These are phyloP conservation scores for Cremastinae sp. DNA, from an alignment of 2,888 invertebrate genomes.

Conservation along the genomic window DNA sequence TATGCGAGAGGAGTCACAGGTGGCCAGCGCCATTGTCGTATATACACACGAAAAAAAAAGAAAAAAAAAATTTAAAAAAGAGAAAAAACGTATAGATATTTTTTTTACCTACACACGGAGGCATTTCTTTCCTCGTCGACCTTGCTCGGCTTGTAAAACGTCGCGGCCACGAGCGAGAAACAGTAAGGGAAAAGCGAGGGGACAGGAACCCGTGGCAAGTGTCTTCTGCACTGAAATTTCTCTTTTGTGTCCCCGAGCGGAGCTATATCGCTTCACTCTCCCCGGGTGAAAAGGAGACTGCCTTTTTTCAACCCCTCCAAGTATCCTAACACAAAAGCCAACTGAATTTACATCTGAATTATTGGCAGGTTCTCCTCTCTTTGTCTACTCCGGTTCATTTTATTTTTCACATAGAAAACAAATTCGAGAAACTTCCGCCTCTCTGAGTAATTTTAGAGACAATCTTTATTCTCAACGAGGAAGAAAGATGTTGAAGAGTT, in stretches of 20 bases:
- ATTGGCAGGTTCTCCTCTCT: slow-evolving; percentile 4
- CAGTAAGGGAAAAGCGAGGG: background rate
- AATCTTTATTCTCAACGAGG: no score
- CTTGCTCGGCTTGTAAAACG: slow-evolving; percentile 37
- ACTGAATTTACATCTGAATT: slow-evolving; percentile 48
- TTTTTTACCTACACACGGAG: no score
- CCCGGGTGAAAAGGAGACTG: no score
- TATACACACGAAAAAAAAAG: slow-evolving; percentile 11
- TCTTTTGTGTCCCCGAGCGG: no score
- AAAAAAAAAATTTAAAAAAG: slow-evolving; percentile 18
- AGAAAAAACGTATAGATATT: background rate
- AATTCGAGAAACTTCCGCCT: no score
- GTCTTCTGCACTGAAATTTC: background rate
- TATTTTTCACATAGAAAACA: no score
- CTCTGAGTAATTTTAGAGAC: no score
- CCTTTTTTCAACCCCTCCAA: background rate
- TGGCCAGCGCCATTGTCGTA: slow-evolving; percentile 27
- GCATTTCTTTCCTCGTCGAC: slow-evolving; percentile 37
- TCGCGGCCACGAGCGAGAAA: slow-evolving; percentile 5
- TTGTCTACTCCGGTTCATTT: no score
- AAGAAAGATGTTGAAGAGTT: no score
- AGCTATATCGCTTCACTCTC: no score
- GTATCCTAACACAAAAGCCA: slow-evolving; percentile 5
- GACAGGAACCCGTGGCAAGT: background rate
- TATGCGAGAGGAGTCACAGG: slow-evolving; percentile 40